phyloP scores from a whole-genome alignment of 2,113 vertebrate species.

The Ceuthmochares aereus region DNA sequence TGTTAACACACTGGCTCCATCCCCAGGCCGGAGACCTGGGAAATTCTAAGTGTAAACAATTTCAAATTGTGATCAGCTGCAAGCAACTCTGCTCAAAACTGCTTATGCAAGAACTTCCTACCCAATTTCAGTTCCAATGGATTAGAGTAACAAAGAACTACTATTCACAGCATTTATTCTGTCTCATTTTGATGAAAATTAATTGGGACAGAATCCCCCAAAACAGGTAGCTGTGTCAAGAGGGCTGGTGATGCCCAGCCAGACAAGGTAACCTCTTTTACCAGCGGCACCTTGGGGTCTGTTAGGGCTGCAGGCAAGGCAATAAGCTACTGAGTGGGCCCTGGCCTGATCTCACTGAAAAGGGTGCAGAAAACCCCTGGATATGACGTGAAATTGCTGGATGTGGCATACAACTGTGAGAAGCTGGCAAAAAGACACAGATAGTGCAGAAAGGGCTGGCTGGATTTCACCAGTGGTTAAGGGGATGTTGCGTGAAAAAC shows the following conservation, averaged over 20 bases:
- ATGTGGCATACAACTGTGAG: background rate
- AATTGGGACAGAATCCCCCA: background rate
- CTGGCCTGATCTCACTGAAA: background rate
- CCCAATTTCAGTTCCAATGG: background rate
- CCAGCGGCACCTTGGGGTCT: background rate
- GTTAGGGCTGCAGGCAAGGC: background rate
- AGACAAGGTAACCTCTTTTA: background rate
- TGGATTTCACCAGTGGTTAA: background rate
- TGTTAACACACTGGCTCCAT: background rate
- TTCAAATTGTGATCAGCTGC: constrained; percentile 1
- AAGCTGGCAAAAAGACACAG: background rate
- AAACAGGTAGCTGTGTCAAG: background rate
- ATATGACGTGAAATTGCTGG: background rate
- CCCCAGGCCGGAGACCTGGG: background rate
- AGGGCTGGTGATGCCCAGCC: background rate
- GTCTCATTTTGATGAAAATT: background rate
- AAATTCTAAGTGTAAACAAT: constrained; percentile 17
- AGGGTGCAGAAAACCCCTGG: too few species aligned
- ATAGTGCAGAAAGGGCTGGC: background rate
- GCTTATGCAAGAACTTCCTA: background rate
- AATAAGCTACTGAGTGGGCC: too few species aligned
- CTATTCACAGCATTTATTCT: background rate
- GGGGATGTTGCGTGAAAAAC: background rate
- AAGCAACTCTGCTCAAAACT: background rate
- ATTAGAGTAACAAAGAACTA: background rate